Conservation (phyloP, 2,888 invertebrate genomes). For the Andrena hattorfiana region DNA sequence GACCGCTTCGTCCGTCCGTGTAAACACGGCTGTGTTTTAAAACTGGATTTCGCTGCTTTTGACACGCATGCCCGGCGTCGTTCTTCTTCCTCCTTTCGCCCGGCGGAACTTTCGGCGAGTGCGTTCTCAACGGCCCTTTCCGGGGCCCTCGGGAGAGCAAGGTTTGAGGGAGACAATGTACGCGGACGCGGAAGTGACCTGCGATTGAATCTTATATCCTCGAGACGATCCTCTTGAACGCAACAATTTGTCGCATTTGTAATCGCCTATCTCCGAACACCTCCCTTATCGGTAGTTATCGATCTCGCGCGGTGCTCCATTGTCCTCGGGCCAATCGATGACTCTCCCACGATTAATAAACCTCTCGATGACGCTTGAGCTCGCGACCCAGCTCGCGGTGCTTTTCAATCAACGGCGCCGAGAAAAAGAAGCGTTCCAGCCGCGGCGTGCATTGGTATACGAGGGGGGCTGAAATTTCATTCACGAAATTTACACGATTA, state of each 20-base stretch:
- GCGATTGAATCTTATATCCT: no score
- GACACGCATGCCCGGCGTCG: background rate
- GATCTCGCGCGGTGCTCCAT: background rate
- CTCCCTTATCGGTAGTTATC: background rate
- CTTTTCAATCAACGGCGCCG: background rate
- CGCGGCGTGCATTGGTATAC: constrained; percentile 15
- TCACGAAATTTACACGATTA: constrained; percentile 41
- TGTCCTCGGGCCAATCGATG: background rate
- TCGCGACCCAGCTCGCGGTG: background rate
- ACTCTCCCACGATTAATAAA: background rate
- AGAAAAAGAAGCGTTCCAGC: constrained; percentile 13
- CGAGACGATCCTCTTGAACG: no score
- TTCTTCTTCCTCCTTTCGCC: background rate
- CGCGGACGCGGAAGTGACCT: no score
- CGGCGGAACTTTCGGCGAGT: no score
- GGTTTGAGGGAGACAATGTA: no score
- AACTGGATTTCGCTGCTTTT: constrained; percentile 42
- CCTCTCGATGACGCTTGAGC: background rate
- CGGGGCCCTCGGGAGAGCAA: no score
- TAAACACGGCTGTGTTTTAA: constrained; percentile 50
- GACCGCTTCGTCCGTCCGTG: constrained; percentile 16
- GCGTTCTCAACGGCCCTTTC: no score
- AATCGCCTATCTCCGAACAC: background rate
- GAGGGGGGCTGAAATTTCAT: constrained; percentile 53
- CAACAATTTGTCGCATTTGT: background rate